Conservation (phyloP, 2,797 vertebrate species). For the Ctenosaura bakeri region DNA sequence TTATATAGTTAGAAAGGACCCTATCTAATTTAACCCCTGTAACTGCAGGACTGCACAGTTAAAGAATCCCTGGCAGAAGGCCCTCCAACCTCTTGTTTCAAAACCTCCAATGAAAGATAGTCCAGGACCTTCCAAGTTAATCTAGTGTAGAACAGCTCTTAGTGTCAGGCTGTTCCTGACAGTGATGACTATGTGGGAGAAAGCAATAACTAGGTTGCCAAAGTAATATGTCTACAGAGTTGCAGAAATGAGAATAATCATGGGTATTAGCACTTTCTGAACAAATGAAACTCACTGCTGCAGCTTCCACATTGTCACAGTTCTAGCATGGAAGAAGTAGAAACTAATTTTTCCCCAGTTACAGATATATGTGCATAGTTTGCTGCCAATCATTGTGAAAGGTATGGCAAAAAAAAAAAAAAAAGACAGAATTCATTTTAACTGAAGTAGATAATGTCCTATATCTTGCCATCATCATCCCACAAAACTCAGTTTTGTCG, state of each 20-base stretch:
- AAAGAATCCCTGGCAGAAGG: too few relatives aligned
- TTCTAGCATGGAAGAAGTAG: not conserved
- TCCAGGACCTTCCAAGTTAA: too few relatives aligned
- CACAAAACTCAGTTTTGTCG: not conserved
- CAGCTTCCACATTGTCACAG: not conserved
- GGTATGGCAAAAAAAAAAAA: not conserved
- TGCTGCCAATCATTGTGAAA: slow-evolving; percentile 31
- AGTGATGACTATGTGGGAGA: slow-evolving; percentile 5
- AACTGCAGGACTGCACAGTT: too few relatives aligned
- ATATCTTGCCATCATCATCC: not conserved
- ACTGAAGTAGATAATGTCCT: not conserved
- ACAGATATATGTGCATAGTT: not conserved
- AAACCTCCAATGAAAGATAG: too few relatives aligned
- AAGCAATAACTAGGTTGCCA: slow-evolving; percentile 8
- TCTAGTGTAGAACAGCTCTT: too few relatives aligned
- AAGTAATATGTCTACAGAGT: slow-evolving; percentile 12
- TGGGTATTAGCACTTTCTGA: not conserved
- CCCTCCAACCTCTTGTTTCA: too few relatives aligned
- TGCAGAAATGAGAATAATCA: slow-evolving; percentile 15
- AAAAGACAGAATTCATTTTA: not conserved
- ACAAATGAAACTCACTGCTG: slow-evolving; percentile 35
- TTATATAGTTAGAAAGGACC: too few relatives aligned
- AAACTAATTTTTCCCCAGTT: not conserved
- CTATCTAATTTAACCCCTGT: too few relatives aligned
- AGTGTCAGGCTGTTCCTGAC: not conserved